Evolutionary conservation across 1,140 invertebrate species (phyloP), one percentile per base, ranked within the genome.

Genomic region (Oncopodura yosiiana): DNA sequence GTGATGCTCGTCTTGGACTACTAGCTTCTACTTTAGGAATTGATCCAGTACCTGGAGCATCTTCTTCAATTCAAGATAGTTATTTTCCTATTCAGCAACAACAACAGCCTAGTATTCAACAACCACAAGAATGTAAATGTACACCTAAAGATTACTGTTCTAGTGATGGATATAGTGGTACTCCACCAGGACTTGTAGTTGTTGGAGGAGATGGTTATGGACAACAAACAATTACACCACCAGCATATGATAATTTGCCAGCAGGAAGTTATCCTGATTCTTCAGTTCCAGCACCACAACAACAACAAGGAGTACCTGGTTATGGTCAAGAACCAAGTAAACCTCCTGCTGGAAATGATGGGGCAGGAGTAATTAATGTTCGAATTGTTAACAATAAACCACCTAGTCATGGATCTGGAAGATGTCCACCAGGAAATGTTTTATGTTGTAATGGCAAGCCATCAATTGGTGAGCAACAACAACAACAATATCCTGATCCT

Each of bases 281-380:
- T 12, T 46, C 45, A 3, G 14, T 12, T 14, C 12, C 1, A 18
- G 24, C n/a, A n/a, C n/a, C n/a, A n/a, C n/a, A n/a, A n/a, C n/a
- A n/a, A n/a, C n/a, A n/a, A 34, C 30, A 16, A 11, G 53, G 37
- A 18, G 26, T 29, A 30, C 26, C 30, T 45, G 56, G 49, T 19
- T 26, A 42, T n/a, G 51, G 50, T 34, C n/a, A 45, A 12, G 60
- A 52, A 14, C 12, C 11, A 14, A 49, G 32, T 36, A 3, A 51
- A 42, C 24, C 54, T n/a, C n/a, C n/a, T n/a, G n/a, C 54, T 24
- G 57, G 37, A 19, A 52, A 23, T 16, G 64, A 66, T 43, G 66
- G 66, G 8, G 41, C 59, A 27, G 66, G 66, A 23, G 34, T 65
- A 4, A 64, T 66, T 39, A 63, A 66, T 46, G 56, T 66, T 27